Percentiles rank a stretch among this genome's conserved stretches.
Conservation (phyloP, 1,140 invertebrate species). For the silkworm (Bombyx mori) region ASM3026992v2 NC_085127.1:6815501-6816000, state of each 20-base stretch:
- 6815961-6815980: no score
- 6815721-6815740: slow-evolving; percentile 21
- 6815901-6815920: slow-evolving; percentile 10
- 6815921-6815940: slow-evolving; percentile 2
- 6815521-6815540: no score
- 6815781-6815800: slow-evolving; percentile 29
- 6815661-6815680: slow-evolving; percentile 14
- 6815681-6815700: slow-evolving; percentile 14
- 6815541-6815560: no score
- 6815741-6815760: slow-evolving; percentile 30
- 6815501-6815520: no score
- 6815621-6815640: slow-evolving; percentile 25
- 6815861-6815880: slow-evolving; percentile 12
- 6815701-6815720: slow-evolving; percentile 35
- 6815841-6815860: slow-evolving; percentile 16
- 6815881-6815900: slow-evolving; percentile 13
- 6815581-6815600: no score
- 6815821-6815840: slow-evolving; percentile 9
- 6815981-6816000: no score
- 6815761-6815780: slow-evolving; percentile 25
- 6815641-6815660: slow-evolving; percentile 22
- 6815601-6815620: no score
- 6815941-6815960: slow-evolving; percentile 10
- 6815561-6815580: no score
- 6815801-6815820: slow-evolving; percentile 39